These are phyloP conservation scores for Seira sanloemensis DNA, from an alignment of 2,888 invertebrate genomes.

Conservation along the genomic window DNA sequence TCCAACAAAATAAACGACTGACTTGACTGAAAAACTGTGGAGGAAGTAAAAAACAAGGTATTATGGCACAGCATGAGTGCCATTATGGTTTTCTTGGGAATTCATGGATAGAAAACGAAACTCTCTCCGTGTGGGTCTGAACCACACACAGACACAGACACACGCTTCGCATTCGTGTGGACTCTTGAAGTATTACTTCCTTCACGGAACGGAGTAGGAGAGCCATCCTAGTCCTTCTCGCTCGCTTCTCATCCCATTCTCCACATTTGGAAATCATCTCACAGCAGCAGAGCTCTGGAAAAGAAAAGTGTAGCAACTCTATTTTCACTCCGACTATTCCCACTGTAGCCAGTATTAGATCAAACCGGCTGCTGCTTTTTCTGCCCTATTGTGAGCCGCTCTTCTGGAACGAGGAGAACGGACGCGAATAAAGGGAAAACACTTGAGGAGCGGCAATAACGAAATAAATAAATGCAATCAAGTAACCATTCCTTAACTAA, in stretches of 20 bases:
- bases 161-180: too few relatives aligned
- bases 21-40: background rate
- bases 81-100: constrained; percentile 38
- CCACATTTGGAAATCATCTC: too few relatives aligned
- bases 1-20: background rate
- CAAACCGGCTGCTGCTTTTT: too few relatives aligned
- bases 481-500: background rate
- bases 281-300: too few relatives aligned
- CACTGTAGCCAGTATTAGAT: too few relatives aligned
- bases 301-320: too few relatives aligned
- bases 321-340: background rate
- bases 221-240: background rate
- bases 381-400: background rate
- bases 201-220: background rate
- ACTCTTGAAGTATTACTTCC: too few relatives aligned
- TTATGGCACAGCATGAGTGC: constrained; percentile 15
- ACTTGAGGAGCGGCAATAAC: background rate
- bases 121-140: background rate
- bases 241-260: background rate
- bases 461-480: background rate
- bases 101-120: background rate
- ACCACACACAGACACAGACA: too few relatives aligned
- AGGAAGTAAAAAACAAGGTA: background rate
- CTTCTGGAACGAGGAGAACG: background rate
- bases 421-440: background rate